A percentile compares a stretch with the other conserved stretches of the same genome.
Conservation (phyloP, 1,140 invertebrate species). For the Colletes latitarsis region DNA sequence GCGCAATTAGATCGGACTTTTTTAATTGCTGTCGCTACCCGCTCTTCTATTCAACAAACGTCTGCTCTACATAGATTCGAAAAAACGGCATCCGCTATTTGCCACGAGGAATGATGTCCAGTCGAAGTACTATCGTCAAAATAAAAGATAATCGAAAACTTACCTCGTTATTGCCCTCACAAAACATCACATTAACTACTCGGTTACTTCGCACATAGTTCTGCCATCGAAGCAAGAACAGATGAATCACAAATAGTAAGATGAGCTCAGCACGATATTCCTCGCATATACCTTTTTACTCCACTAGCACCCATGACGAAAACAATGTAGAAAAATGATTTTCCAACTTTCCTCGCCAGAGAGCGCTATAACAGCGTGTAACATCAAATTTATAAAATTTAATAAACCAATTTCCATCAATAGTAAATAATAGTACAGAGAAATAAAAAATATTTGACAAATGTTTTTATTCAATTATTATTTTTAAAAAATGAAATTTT, state of each 20-base stretch:
- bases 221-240: conserved; percentile 63
- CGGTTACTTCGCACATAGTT: conserved; percentile 68
- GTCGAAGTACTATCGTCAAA: background rate
- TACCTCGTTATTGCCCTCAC: conserved; percentile 77
- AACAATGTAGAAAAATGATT: conserved; percentile 68
- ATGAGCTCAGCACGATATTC: conserved; percentile 68
- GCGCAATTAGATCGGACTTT: background rate
- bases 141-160: conserved; percentile 53
- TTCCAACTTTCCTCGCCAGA: conserved; percentile 38
- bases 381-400: background rate
- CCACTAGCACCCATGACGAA: conserved; percentile 54
- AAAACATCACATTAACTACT: conserved; percentile 80
- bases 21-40: conserved; percentile 4
- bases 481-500: too few relatives aligned
- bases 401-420: background rate
- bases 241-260: conserved; percentile 60
- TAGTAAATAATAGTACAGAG: background rate
- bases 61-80: conserved; percentile 14
- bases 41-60: background rate
- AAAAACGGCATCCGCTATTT: conserved; percentile 26
- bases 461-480: too few relatives aligned
- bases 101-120: conserved; percentile 26
- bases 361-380: conserved; percentile 15
- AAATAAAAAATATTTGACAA: too few relatives aligned
- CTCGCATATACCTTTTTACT: conserved; percentile 59